Evolutionary conservation across 1,140 invertebrate species (phyloP).

Genomic region (Procambarus clarkii): DNA sequence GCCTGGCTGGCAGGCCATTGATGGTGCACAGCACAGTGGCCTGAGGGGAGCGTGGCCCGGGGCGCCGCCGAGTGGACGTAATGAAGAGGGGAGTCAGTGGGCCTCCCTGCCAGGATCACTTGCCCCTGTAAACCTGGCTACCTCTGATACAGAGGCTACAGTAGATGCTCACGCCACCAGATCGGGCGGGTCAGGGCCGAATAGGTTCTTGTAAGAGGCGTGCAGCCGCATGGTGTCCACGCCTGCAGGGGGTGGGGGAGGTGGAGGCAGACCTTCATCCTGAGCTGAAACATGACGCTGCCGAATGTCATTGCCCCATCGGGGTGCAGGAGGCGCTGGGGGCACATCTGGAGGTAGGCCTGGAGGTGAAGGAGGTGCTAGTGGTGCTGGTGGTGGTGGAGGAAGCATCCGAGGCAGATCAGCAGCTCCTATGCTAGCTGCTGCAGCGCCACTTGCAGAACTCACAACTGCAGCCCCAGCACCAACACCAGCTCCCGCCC

Average conservation of each 20-base stretch:
- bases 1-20: conserved; percentile 36
- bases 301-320: conserved; percentile 71
- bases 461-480: conserved; percentile 26
- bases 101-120: conserved; percentile 59
- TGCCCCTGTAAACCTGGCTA: conserved; percentile 48
- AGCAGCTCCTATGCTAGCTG: conserved; percentile 44
- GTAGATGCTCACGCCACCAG: conserved; percentile 70
- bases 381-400: conserved; percentile 64
- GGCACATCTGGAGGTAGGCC: conserved; percentile 69
- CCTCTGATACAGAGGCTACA: conserved; percentile 64
- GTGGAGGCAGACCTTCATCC: conserved; percentile 69
- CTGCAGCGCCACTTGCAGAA: conserved; percentile 32
- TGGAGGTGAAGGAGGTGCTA: conserved; percentile 58
- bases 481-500: conserved; percentile 10
- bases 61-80: conserved; percentile 64
- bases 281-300: conserved; percentile 69
- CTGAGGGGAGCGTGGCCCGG: conserved; percentile 54
- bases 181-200: conserved; percentile 71
- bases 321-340: conserved; percentile 70
- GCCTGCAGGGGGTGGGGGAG: conserved; percentile 70
- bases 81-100: conserved; percentile 57
- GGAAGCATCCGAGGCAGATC: conserved; percentile 67
- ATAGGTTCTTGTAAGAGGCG: conserved; percentile 72
- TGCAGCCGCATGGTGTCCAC: conserved; percentile 70
- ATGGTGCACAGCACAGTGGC: conserved; percentile 21